Conservation (phyloP, 1,140 invertebrate genomes). For the Pissodes strobi region DNA sequence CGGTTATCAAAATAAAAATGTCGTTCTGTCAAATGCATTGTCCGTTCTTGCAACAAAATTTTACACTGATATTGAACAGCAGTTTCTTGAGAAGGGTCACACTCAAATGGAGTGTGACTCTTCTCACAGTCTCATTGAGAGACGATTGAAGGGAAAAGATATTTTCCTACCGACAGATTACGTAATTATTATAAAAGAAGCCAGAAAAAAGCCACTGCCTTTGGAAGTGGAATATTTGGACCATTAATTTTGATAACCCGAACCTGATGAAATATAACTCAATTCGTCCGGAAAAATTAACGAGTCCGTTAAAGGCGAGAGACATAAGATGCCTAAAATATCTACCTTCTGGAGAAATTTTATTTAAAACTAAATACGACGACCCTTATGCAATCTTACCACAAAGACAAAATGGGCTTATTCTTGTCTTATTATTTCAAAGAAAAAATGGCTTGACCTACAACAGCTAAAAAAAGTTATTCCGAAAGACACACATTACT, state of each 20-base stretch:
- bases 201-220: conserved; percentile 11
- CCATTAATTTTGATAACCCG: background rate
- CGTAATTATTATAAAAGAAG: too few relatives aligned
- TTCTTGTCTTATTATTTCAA: background rate
- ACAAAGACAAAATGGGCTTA: conserved; percentile 3
- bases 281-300: conserved; percentile 1
- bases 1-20: too few relatives aligned
- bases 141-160: conserved; percentile 4
- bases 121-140: conserved; percentile 39
- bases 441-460: conserved; percentile 1
- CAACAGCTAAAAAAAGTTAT: conserved; percentile 9
- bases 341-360: conserved; percentile 6
- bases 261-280: conserved; percentile 10
- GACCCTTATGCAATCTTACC: conserved; percentile 1
- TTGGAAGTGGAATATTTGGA: conserved; percentile 13
- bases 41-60: conserved; percentile 38
- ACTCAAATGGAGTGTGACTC: too few relatives aligned
- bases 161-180: conserved; percentile 19
- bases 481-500: conserved; percentile 6
- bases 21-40: too few relatives aligned
- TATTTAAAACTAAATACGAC: conserved; percentile 10
- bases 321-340: conserved; percentile 19
- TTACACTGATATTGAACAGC: conserved; percentile 52
- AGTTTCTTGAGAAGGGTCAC: conserved; percentile 54
- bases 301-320: background rate